phyloP scores from a whole-genome alignment of 1,140 invertebrate genomes.

The Zaprionus davidi region DNA sequence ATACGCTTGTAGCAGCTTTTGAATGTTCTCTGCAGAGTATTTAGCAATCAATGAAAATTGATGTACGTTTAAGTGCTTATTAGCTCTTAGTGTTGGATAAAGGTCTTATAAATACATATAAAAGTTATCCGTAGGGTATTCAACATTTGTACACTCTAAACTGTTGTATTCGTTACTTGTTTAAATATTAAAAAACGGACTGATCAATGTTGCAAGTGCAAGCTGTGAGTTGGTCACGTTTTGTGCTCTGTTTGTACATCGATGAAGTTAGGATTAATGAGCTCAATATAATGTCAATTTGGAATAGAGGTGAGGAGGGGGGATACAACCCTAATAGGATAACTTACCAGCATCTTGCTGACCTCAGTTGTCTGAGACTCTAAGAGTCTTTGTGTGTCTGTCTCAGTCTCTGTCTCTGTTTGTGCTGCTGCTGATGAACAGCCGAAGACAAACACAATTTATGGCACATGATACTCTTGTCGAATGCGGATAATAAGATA shows the following conservation, averaged over 20 bases:
- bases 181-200: neutral
- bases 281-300: neutral
- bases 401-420: neutral
- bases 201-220: neutral
- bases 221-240: neutral
- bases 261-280: constrained; percentile 4
- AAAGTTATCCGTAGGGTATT: neutral
- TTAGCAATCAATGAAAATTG: too few species aligned
- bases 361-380: neutral
- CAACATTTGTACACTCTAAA: neutral
- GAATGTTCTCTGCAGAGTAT: too few species aligned
- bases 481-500: constrained; percentile 58
- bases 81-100: too few species aligned
- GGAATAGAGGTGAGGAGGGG: neutral
- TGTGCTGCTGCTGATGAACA: constrained; percentile 17
- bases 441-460: constrained; percentile 55
- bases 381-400: neutral
- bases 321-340: neutral
- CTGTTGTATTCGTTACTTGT: neutral
- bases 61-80: too few species aligned
- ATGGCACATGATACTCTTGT: constrained; percentile 69
- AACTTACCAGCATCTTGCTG: neutral
- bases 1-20: too few species aligned
- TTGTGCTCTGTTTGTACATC: neutral
- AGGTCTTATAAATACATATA: too few species aligned